Evolutionary conservation across 2,888 invertebrate genomes (phyloP).

Genomic region (Horisme vitalbata): DNA sequence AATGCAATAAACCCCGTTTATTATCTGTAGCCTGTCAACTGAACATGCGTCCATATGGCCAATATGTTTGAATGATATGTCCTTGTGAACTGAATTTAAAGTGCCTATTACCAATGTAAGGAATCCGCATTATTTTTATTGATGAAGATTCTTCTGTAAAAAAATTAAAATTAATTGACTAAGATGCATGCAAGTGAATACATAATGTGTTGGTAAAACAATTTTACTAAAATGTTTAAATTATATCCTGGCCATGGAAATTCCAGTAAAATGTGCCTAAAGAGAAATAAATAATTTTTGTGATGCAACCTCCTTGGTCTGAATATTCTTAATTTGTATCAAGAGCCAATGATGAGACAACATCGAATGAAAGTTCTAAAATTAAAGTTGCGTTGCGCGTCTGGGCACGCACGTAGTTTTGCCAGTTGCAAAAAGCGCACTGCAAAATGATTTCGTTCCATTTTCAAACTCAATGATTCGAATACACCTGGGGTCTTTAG

Average conservation of each 20-base stretch:
- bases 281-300: no score
- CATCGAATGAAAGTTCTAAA: conserved; percentile 29
- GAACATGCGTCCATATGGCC: conserved; percentile 3
- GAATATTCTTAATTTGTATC: conserved; percentile 28
- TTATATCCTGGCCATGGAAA: no score
- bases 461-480: conserved; percentile 8
- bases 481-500: conserved; percentile 3
- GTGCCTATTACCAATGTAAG: neutral
- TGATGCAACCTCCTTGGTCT: no score
- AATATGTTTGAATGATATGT: conserved; percentile 5
- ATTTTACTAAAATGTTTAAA: no score
- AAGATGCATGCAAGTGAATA: no score
- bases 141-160: no score
- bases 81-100: conserved; percentile 10
- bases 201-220: no score
- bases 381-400: conserved; percentile 30
- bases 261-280: no score
- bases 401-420: conserved; percentile 33
- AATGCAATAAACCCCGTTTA: conserved; percentile 28
- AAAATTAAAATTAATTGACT: no score
- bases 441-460: conserved; percentile 12
- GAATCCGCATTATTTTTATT: no score
- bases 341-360: conserved; percentile 24
- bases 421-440: conserved; percentile 31
- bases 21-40: conserved; percentile 9